phyloP scores from a whole-genome alignment of 2,888 invertebrate species.

The Plebejus melissa region DNA sequence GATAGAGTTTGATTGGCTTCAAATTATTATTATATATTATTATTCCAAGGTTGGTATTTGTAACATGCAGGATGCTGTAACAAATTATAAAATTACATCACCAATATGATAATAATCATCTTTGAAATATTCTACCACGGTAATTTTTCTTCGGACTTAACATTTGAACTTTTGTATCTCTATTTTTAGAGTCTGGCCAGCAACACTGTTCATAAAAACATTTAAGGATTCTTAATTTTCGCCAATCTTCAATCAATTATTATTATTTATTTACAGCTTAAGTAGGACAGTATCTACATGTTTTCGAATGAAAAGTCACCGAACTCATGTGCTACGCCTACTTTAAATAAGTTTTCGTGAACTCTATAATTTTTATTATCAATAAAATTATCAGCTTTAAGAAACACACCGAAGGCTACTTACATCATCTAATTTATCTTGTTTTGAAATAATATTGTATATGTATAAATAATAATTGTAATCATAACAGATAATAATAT shows the following conservation, averaged over 20 bases:
- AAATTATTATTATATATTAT: background rate
- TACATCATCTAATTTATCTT: conserved; percentile 19
- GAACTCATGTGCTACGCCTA: background rate
- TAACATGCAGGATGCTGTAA: background rate
- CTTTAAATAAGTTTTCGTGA: background rate
- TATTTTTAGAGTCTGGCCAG: background rate
- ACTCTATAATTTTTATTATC: background rate
- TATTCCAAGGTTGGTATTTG: background rate
- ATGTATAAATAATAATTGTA: background rate
- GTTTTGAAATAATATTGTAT: conserved; percentile 19
- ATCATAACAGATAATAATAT: background rate
- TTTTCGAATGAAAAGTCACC: conserved; percentile 6
- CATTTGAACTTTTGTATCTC: background rate
- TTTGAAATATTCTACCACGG: background rate
- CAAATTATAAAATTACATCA: conserved; percentile 13
- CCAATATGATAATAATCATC: conserved; percentile 7
- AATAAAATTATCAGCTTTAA: background rate
- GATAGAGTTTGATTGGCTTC: background rate
- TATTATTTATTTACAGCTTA: background rate
- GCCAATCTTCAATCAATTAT: background rate
- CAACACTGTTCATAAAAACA: background rate
- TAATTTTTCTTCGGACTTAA: background rate
- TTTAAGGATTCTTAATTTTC: background rate
- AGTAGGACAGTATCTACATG: background rate
- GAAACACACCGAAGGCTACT: background rate